These are phyloP conservation scores for Drosophila pallidifrons DNA, from an alignment of 1,140 invertebrate species.

Conservation along the genomic window DNA sequence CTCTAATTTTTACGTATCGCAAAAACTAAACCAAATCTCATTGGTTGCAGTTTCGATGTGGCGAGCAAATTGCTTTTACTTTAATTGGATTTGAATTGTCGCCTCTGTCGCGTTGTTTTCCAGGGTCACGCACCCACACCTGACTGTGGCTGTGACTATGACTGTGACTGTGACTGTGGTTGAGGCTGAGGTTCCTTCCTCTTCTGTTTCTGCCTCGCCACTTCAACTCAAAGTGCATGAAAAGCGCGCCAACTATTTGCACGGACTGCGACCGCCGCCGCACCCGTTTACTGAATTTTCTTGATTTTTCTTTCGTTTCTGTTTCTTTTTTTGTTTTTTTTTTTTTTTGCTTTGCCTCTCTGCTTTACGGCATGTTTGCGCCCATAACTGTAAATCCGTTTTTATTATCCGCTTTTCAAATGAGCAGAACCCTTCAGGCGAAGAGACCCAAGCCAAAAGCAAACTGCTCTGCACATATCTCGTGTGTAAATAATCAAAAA, in stretches of 20 bases:
- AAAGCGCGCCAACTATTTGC: constrained; percentile 34
- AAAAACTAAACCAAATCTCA: constrained; percentile 41
- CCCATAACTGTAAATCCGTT: constrained; percentile 81
- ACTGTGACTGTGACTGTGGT: not conserved
- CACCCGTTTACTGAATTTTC: constrained; percentile 17
- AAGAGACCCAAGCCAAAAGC: not conserved
- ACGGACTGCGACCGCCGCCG: not conserved
- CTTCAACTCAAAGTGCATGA: not conserved
- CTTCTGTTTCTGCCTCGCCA: not conserved
- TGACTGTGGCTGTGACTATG: not conserved
- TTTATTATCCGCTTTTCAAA: constrained; percentile 65
- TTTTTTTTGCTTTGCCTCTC: constrained; percentile 47
- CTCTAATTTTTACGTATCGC: constrained; percentile 57
- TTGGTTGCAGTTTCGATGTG: constrained; percentile 50
- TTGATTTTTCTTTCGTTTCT: constrained; percentile 35
- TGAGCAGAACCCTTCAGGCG: constrained; percentile 14
- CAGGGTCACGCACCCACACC: constrained; percentile 42
- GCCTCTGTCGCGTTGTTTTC: constrained; percentile 30
- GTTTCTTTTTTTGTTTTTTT: constrained; percentile 17
- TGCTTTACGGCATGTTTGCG: constrained; percentile 78
- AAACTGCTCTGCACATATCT: constrained; percentile 48
- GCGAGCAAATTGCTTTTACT: constrained; percentile 68
- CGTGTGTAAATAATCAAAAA: constrained; percentile 9
- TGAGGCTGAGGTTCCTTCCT: too few relatives aligned
- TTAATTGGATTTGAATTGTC: constrained; percentile 72